Evolutionary conservation across 2,113 vertebrate species (phyloP).

Genomic region (Aegotheles bennettii): DNA sequence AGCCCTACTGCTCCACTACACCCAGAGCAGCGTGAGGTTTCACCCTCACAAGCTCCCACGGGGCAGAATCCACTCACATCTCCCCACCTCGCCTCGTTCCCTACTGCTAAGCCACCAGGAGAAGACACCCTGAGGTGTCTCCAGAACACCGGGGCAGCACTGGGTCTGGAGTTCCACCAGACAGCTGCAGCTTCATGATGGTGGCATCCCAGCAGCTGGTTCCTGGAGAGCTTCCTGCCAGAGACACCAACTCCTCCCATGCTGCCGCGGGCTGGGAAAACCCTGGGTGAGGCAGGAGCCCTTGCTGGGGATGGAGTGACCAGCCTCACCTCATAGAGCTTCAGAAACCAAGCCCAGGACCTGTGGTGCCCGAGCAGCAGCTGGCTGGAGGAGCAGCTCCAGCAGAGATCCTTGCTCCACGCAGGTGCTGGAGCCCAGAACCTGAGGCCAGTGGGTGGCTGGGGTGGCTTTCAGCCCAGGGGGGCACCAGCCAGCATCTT

Average conservation of each 20-base stretch:
- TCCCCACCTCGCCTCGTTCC: neutral
- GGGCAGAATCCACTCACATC: neutral
- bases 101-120: neutral
- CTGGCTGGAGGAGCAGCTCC: neutral
- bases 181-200: rapidly evolving
- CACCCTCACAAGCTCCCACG: neutral
- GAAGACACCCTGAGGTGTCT: neutral
- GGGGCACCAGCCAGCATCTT: neutral
- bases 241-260: neutral
- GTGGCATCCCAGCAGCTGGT: neutral
- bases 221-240: neutral
- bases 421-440: too few relatives aligned
- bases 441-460: neutral
- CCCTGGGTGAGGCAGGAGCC: neutral
- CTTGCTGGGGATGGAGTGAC: rapidly evolving
- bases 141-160: neutral
- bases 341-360: neutral
- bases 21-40: rapidly evolving
- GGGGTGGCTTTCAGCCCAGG: too few relatives aligned
- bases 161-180: neutral
- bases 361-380: neutral
- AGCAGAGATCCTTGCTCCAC: too few relatives aligned
- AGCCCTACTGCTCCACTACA: neutral
- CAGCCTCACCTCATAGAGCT: neutral
- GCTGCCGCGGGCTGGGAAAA: neutral